Evolutionary conservation across 2,888 invertebrate genomes (phyloP).

Genomic region (Eupithecia abbreviata): DNA sequence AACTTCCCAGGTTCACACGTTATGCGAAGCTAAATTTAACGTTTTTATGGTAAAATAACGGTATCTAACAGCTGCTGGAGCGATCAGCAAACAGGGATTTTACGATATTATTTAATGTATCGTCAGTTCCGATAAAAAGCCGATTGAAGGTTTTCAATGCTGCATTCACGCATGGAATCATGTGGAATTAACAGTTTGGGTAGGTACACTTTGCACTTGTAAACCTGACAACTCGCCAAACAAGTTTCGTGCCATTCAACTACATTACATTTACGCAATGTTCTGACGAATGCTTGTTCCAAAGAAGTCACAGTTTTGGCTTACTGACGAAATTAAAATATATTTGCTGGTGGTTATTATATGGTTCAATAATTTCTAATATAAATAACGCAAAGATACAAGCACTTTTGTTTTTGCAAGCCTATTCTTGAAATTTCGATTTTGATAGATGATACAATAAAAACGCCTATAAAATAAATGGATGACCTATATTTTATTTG

Average conservation of each 20-base stretch:
- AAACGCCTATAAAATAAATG: slow-evolving; percentile 13
- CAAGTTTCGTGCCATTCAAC: slow-evolving; percentile 64
- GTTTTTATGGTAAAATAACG: slow-evolving; percentile 31
- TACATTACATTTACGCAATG: slow-evolving; percentile 55
- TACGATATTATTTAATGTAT: slow-evolving; percentile 20
- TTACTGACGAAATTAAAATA: neutral
- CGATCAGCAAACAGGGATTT: slow-evolving; percentile 37
- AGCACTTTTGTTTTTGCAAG: neutral
- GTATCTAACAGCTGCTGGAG: slow-evolving; percentile 36
- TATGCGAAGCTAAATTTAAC: slow-evolving; percentile 38
- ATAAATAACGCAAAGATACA: neutral
- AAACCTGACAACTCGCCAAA: slow-evolving; percentile 62
- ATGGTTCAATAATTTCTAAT: neutral
- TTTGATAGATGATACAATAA: slow-evolving; percentile 7
- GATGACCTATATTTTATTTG: slow-evolving; percentile 29
- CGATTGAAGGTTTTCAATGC: slow-evolving; percentile 30
- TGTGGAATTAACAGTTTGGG: slow-evolving; percentile 52
- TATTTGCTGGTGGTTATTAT: neutral
- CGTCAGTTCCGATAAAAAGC: slow-evolving; percentile 7
- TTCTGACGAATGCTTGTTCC: slow-evolving; percentile 44
- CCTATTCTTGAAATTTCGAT: neutral
- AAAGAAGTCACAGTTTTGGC: neutral
- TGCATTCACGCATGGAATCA: slow-evolving; percentile 62
- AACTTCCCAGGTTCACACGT: slow-evolving; percentile 25
- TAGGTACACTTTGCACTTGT: slow-evolving; percentile 37